Evolutionary conservation across 2,888 invertebrate genomes (phyloP).

Genomic region (Leptothorax acervorum): DNA sequence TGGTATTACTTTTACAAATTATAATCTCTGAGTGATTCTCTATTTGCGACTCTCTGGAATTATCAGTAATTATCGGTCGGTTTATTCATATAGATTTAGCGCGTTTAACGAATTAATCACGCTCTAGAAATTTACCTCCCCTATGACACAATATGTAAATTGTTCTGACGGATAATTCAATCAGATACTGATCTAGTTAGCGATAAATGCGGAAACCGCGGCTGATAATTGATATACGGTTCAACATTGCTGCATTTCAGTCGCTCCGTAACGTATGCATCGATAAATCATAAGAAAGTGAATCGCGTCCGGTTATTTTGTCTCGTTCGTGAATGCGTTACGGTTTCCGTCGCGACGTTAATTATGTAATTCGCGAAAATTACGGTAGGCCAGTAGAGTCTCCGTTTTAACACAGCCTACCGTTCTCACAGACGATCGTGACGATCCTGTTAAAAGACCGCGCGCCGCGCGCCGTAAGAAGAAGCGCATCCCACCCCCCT

Average conservation of each 20-base stretch:
- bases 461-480: slow-evolving; percentile 12
- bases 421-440: neutral
- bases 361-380: slow-evolving; percentile 65
- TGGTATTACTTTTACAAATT: slow-evolving; percentile 1
- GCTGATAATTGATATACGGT: slow-evolving; percentile 2
- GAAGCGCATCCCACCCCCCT: neutral
- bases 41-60: neutral
- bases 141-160: neutral
- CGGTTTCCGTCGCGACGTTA: slow-evolving; percentile 61
- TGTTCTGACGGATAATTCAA: neutral
- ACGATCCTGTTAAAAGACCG: slow-evolving; percentile 48
- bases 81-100: neutral
- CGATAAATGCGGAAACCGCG: slow-evolving; percentile 10
- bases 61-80: neutral
- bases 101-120: neutral
- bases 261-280: slow-evolving; percentile 49
- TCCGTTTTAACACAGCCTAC: slow-evolving; percentile 39
- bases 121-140: neutral
- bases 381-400: slow-evolving; percentile 41
- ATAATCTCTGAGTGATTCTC: neutral
- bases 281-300: slow-evolving; percentile 63
- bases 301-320: slow-evolving; percentile 45
- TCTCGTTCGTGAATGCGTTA: slow-evolving; percentile 62
- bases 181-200: neutral
- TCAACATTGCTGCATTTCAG: neutral